Base-by-base conservation (phyloP, 2,113 vertebrate genomes). In the Erythrocercus mccallii region DNA sequence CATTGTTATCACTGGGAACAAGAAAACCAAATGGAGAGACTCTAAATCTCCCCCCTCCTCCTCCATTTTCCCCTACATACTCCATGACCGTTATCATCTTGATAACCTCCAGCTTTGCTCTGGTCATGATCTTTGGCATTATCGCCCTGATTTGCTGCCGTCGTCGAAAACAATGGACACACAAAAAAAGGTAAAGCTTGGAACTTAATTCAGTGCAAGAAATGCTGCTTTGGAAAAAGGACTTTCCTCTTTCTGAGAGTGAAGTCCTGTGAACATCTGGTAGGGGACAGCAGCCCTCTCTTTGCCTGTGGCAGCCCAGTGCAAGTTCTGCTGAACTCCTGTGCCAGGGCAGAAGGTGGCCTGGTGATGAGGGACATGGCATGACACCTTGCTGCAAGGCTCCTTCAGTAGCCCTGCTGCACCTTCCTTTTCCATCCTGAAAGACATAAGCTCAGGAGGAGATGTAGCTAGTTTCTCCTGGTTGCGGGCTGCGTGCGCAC, bases 71-170 rank as follows among this genome's bases (percentile, higher is more conserved):
- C 21, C 98, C 99, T 8, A 97, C 98, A 0, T 98, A 99, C 96
- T 99, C 99, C 81, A 99, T 99, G 99, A 99, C 98, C 0, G 97
- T 99, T 86, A 99, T 99, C 45, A 98, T 99, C 82, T 98, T 99
- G 3, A 94, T 99, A 82, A 98, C 99, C 92, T 98, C 98, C 71
- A 97, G 98, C 61, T 97, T 99, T 83, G 99, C 98, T 11, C 94
- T 98, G 16, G 92, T 98, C 0, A 96, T 97, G 27, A 97, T 99
- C 72, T 95, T 99, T 4, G 84, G 97, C 54, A 96, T 98, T 66
- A 47, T 96, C 66, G 97, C 97, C 45, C 96, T 99, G 8, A 85
- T 98, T 95, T 99, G 99, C 94, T 98, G 98, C 74, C 98, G 98
- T 94, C 94, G 50, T 68, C 97, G 98, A 96, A 99, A 98, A 96